Base-by-base conservation (phyloP, 1,140 invertebrate species). In the Bombus picipes region DNA sequence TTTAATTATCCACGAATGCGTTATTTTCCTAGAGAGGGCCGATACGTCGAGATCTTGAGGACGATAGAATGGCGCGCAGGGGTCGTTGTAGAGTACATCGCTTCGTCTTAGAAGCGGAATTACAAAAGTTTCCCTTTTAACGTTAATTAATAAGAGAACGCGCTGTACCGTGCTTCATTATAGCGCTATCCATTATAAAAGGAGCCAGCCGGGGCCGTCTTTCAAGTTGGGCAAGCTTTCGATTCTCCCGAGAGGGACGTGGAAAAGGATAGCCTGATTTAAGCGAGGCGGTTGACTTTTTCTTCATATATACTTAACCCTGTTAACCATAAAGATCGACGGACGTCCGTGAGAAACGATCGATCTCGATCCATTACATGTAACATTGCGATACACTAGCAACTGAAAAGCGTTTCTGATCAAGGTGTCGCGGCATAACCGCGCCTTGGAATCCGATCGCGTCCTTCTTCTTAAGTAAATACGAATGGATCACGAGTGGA, bases 121-220 rank as follows among this genome's bases (percentile, higher is more conserved):
- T 91, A 85, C 85, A 87, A 91, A 90, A 91, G 89, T 91, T 91
- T 90, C 78, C 81, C 88, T 87, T 89, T 91, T 91, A 89, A 89
- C 87, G 85, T 91, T 91, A 91, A 91, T 91, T 89, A 91, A 91
- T 87, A 84, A 89, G 75, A 90, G 89, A 89, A 87, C 81, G 89
- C 81, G 80, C 65, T 65, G 81, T 68, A 85, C 86, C 85, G 85
- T 85, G 83, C 73, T 90, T 90, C 82, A 83, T 90, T 90, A 90
- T 84, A 68, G 83, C 83, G 65, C 81, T 87, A 84, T 91, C 81
- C 89, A 90, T 91, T 91, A 88, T 82, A 79, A 83, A 88, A 79
- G 73, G 65, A 76, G 88, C 62, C 66, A 68, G n/a, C 43, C 43
- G 22, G 34, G 59, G 47, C 39, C 15, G 53, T 83, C 87, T 87